Conservation (phyloP, 2,888 invertebrate genomes). For the Caenorhabditis sp. region DNA sequence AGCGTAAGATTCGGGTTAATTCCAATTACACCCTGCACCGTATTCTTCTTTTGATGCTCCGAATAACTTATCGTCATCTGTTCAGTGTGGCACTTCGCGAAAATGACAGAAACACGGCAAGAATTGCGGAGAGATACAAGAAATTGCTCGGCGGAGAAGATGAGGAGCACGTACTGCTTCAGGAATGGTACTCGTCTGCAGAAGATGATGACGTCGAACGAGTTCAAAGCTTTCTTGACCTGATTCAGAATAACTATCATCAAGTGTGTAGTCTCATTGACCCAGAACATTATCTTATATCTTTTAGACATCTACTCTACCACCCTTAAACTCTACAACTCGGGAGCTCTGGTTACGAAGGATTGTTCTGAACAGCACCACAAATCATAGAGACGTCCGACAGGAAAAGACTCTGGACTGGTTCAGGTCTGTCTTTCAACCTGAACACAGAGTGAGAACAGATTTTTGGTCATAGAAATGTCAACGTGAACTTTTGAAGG, state of each 20-base stretch:
- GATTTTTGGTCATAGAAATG: background rate
- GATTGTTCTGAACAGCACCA: slow-evolving; percentile 42
- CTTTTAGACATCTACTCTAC: slow-evolving; percentile 39
- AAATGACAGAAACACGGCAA: slow-evolving; percentile 5
- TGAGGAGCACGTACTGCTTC: slow-evolving; percentile 18
- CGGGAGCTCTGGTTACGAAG: slow-evolving; percentile 48
- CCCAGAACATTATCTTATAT: background rate
- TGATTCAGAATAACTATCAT: slow-evolving; percentile 43
- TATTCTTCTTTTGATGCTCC: slow-evolving; percentile 41
- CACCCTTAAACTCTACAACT: slow-evolving; percentile 4
- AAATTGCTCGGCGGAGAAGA: slow-evolving; percentile 15
- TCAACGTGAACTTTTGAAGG: slow-evolving; percentile 19
- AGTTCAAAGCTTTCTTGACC: slow-evolving; percentile 21
- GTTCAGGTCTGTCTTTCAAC: slow-evolving; percentile 48
- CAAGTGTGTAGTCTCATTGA: slow-evolving; percentile 9
- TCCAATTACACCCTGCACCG: slow-evolving; percentile 17
- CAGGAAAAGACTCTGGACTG: slow-evolving; percentile 53
- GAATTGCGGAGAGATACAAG: slow-evolving; percentile 41
- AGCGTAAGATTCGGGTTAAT: background rate
- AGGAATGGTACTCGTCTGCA: slow-evolving; percentile 13
- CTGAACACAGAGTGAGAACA: slow-evolving; percentile 34
- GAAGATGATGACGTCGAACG: slow-evolving; percentile 21
- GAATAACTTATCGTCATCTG: slow-evolving; percentile 33
- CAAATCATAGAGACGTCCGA: slow-evolving; percentile 41
- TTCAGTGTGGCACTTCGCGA: slow-evolving; percentile 36